Percentiles rank a stretch among this genome's conserved stretches.
Conservation (phyloP, 2,113 vertebrate species). For the Phasianus colchicus region DNA sequence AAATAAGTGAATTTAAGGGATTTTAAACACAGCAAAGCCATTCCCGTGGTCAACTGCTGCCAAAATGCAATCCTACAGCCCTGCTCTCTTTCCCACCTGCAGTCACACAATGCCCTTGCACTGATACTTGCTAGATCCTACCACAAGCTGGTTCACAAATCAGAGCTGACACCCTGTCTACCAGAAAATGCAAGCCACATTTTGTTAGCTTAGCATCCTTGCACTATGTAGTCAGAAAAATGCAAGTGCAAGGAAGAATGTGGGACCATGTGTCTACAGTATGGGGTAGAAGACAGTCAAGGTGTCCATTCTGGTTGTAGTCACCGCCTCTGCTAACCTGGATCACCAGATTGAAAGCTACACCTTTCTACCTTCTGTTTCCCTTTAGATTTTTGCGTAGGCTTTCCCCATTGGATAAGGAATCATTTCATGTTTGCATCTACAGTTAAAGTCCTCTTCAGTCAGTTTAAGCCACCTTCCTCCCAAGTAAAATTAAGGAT, state of each 20-base stretch:
- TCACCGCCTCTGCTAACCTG: accelerated
- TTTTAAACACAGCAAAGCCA: neutral
- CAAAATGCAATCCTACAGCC: neutral
- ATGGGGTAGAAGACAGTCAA: neutral
- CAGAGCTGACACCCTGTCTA: neutral
- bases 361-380: neutral
- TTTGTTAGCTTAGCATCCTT: neutral
- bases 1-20: neutral
- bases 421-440: neutral
- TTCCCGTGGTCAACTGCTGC: neutral
- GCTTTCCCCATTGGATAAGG: neutral
- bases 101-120: neutral
- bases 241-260: neutral
- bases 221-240: neutral
- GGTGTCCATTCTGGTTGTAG: neutral
- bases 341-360: neutral
- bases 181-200: neutral
- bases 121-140: neutral
- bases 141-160: neutral
- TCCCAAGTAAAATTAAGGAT: neutral
- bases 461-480: neutral
- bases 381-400: neutral
- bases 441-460: neutral
- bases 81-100: neutral
- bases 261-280: neutral